Conservation (phyloP, 2,113 vertebrate genomes). For the Centrocercus urophasianus region DNA sequence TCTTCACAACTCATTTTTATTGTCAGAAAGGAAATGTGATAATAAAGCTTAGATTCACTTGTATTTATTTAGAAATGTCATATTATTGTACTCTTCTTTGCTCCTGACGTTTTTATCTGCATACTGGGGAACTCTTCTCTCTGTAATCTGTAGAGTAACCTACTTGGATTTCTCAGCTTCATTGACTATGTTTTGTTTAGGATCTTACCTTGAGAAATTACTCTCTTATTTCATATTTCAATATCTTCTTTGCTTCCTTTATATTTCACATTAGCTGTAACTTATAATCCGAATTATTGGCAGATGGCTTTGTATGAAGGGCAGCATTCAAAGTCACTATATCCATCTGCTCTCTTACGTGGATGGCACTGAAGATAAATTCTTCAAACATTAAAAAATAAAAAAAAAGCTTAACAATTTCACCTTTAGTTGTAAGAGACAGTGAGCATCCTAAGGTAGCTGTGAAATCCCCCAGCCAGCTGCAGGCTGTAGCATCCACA, state of each 20-base stretch:
- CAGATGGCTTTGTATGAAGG: not conserved
- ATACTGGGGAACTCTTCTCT: not conserved
- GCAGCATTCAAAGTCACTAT: accelerated
- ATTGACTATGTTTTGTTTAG: not conserved
- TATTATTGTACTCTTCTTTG: not conserved
- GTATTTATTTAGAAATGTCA: not conserved
- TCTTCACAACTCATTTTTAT: not conserved
- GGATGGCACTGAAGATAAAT: not conserved
- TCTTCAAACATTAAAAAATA: not conserved
- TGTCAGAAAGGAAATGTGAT: not conserved
- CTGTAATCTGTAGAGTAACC: not conserved
- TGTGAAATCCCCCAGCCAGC: too few relatives aligned
- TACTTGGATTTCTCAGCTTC: not conserved
- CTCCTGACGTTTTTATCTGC: not conserved
- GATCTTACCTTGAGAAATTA: not conserved
- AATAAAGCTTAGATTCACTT: not conserved
- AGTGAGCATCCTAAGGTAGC: not conserved
- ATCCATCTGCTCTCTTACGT: not conserved
- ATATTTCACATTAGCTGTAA: not conserved
- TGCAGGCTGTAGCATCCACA: too few relatives aligned
- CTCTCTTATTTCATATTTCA: not conserved
- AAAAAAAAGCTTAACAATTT: not conserved
- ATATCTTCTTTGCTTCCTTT: not conserved
- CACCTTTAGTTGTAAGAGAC: not conserved
- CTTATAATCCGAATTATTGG: not conserved